phyloP scores from a whole-genome alignment of 2,797 vertebrate genomes.

The Pogoniulus pusillus region DNA sequence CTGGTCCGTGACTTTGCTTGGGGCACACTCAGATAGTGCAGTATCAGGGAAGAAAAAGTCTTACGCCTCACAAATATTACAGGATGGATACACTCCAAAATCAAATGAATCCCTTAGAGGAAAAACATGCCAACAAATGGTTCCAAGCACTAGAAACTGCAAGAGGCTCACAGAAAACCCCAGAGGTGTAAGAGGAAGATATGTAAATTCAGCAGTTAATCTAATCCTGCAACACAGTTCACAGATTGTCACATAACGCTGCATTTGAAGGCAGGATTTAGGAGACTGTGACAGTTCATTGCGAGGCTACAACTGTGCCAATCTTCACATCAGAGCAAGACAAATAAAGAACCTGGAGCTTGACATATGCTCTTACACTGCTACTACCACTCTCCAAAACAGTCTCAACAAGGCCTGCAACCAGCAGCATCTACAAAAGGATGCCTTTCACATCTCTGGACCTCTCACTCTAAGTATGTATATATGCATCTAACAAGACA shows the following conservation, averaged over 20 bases:
- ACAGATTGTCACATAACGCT: neutral
- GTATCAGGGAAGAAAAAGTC: neutral
- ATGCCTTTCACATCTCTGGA: neutral
- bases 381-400: neutral
- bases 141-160: neutral
- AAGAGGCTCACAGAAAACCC: neutral
- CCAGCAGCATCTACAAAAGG: neutral
- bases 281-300: neutral
- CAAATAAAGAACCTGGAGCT: neutral
- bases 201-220: neutral
- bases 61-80: neutral
- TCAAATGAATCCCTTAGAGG: neutral
- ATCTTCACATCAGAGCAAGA: neutral
- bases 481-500: neutral
- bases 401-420: neutral
- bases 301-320: neutral
- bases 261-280: neutral
- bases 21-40: neutral
- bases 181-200: neutral
- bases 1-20: neutral
- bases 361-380: neutral
- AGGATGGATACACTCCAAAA: neutral
- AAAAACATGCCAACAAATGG: neutral
- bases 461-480: neutral
- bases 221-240: neutral